Base-by-base conservation (phyloP, 2,797 vertebrate genomes). In the Prunella strophiata region DNA sequence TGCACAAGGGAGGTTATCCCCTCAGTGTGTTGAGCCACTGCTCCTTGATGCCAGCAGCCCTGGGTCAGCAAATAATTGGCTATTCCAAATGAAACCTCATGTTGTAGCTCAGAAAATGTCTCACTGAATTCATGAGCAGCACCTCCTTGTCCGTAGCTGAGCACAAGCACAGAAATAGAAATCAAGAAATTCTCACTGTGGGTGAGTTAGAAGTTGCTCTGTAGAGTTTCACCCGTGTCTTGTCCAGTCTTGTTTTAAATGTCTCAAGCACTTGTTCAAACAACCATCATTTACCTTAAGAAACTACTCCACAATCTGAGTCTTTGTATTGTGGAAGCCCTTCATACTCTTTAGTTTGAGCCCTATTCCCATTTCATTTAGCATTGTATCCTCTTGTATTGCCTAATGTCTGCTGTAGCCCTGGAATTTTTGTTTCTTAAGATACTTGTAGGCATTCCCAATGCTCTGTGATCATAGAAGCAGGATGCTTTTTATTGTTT, bases 201-300 rank as follows among this genome's bases (percentile, higher is more conserved):
- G 32, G n/a, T 82, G 67, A 34, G 25, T 52, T 50, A 45, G 79
- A 79, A 38, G 55, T 34, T 90, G 48, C 65, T 94, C 52, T 26
- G 16, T 67, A 55, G 75, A 43, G 30, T 58, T 86, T 62, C 74
- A 90, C 57, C 59, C 8, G 1, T 90, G 80, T 96, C 84, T 91
- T 93, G 96, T 97, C 71, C 36, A n/a, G 89, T 96, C 89, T 80
- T 87, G 83, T 93, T 94, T 85, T 90, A 55, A 87, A 74, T 94
- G 89, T 96, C n/a, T 94, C 67, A 15, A 90, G 59, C 71, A 57
- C 36, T 82, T 88, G 52, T 85, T 76, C 57, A 71, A 47, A 48
- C 48, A 48, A 5, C 27, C 26, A 36, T 72, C 57, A 19, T 61
- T 94, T 94, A 77, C 74, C 34, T 68, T 74, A 36, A 94, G 67